Evolutionary conservation across 2,888 invertebrate genomes (phyloP).

Genomic region (Muschampia plurimacula): DNA sequence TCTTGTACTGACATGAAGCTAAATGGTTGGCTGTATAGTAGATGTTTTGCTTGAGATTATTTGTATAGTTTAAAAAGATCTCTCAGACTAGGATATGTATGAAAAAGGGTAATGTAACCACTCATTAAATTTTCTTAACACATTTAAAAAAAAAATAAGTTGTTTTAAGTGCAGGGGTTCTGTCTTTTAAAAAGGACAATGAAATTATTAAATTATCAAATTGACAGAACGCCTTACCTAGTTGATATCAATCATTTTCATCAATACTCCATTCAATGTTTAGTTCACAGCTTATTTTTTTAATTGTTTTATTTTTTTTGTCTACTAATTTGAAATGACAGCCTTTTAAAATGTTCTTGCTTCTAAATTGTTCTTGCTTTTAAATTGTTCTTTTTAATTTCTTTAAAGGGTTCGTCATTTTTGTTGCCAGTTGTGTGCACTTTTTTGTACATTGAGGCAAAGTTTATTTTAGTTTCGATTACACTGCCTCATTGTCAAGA

Average conservation of each 20-base stretch:
- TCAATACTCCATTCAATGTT: constrained; percentile 52
- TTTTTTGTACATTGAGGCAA: constrained; percentile 47
- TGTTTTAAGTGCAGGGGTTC: constrained; percentile 64
- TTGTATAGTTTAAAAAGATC: constrained; percentile 63
- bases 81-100: constrained; percentile 50
- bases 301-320: constrained; percentile 60
- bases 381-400: constrained; percentile 3
- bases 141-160: constrained; percentile 76
- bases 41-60: constrained; percentile 73
- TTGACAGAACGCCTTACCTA: constrained; percentile 25
- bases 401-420: constrained; percentile 41
- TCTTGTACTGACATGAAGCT: constrained; percentile 58
- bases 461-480: constrained; percentile 29
- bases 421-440: constrained; percentile 53
- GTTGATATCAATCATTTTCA: constrained; percentile 47
- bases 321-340: constrained; percentile 58
- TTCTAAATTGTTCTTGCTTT: background rate
- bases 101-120: constrained; percentile 56
- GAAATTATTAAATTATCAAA: background rate
- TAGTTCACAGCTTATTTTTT: constrained; percentile 82
- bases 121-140: constrained; percentile 63
- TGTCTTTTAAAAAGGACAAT: constrained; percentile 52
- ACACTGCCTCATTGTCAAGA: constrained; percentile 56
- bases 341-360: constrained; percentile 27
- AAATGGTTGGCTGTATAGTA: constrained; percentile 79